phyloP scores from a whole-genome alignment of 2,797 vertebrate genomes.

The Hyperoplus immaculatus region DNA sequence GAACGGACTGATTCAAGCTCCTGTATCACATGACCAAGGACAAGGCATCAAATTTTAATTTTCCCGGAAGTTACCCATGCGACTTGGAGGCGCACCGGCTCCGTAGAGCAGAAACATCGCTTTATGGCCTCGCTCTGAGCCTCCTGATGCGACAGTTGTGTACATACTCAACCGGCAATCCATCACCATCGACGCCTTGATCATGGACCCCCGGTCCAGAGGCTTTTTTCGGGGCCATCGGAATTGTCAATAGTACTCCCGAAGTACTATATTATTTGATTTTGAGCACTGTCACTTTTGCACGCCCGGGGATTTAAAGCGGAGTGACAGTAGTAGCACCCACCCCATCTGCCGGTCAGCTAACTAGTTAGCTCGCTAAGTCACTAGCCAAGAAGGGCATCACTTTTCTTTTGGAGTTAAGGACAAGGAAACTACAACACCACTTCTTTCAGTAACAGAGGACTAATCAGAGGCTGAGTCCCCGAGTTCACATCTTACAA shows the following conservation, averaged over 20 bases:
- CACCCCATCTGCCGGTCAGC: constrained; percentile 80
- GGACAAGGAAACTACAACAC: constrained; percentile 69
- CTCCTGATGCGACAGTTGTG: constrained; percentile 77
- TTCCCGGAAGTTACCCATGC: constrained; percentile 92
- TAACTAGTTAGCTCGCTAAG: constrained; percentile 77
- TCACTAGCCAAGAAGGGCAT: constrained; percentile 77
- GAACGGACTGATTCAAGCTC: constrained; percentile 14
- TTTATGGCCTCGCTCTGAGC: constrained; percentile 84
- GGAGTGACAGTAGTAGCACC: constrained; percentile 82
- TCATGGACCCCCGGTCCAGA: constrained; percentile 88
- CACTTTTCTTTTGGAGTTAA: constrained; percentile 75
- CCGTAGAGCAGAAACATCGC: constrained; percentile 88
- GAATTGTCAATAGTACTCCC: constrained; percentile 79
- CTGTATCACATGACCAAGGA: constrained; percentile 77
- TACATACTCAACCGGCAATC: constrained; percentile 87
- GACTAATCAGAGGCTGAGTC: constrained; percentile 59
- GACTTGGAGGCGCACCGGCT: constrained; percentile 89
- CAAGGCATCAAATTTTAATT: constrained; percentile 67
- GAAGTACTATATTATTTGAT: constrained; percentile 81
- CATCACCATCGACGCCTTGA: constrained; percentile 90
- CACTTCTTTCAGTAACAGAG: constrained; percentile 51
- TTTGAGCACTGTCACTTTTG: constrained; percentile 83
- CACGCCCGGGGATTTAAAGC: constrained; percentile 86
- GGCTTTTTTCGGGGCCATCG: constrained; percentile 82
- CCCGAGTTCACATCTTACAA: constrained; percentile 50